Base-by-base conservation (phyloP, 2,888 invertebrate genomes). In the Lepidochitona cinerea region DNA sequence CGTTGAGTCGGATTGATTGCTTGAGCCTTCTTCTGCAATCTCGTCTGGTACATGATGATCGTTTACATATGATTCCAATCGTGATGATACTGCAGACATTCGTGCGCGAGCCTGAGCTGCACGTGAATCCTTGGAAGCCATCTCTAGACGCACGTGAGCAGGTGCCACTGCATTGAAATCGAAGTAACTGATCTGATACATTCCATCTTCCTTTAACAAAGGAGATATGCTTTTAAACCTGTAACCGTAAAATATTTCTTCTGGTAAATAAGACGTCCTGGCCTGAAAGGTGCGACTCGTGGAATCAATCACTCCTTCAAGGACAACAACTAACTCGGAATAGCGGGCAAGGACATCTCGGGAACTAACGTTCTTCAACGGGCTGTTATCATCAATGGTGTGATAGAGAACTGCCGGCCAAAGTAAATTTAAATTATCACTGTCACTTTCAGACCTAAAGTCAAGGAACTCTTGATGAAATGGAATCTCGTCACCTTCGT, bases 341-440 rank as follows among this genome's bases (percentile, higher is more conserved):
- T 96, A 93, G 89, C 96, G 97, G 84, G 94, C 93, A 67, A 96
- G 92, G 93, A 97, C 94, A 89, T 97, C 97, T 64, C 95, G 95
- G n/a, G 97, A 97, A 0, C 96, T 95, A 84, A 97, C 93, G 87
- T 94, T 94, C 92, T 96, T 98, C 37, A 98, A 93, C 0, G 97
- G 98, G 72, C 96, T 96, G 78, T 94, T 93, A 76, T 95, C 94
- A 89, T 96, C 96, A 89, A 98, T 98, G 91, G 95, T 96, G 91
- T 98, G 98, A 35, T 96, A 97, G 78, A 98, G 95, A 35, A 96
- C 97, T 86, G 96, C 97, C 1, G 98, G 98, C 98, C 98, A 98
- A 85, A 98, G 97, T 90, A 99, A 96, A 93, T 98, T 97, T 79
- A 98, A 94, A 73, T 96, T 94, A 90, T 98, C 97, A 87, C 96